phyloP scores from a whole-genome alignment of 2,113 vertebrate species.

The Sinocyclocheilus rhinocerous region DNA sequence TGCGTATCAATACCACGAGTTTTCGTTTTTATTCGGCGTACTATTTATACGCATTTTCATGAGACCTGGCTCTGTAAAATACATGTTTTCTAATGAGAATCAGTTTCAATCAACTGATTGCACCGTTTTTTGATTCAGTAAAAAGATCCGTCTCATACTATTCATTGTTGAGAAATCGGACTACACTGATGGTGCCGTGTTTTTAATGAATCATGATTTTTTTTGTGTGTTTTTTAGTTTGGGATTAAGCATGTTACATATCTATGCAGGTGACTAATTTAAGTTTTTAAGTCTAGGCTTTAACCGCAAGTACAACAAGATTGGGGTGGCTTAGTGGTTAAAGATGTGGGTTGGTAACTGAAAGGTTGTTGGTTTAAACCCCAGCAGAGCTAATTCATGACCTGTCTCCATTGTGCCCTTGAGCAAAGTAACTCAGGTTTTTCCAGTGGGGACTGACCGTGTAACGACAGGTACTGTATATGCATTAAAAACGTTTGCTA shows the following conservation, averaged over 20 bases:
- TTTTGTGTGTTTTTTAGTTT: neutral
- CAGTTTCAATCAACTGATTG: no score
- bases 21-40: no score
- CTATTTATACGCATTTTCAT: no score
- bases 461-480: neutral
- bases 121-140: neutral
- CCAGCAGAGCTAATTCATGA: neutral
- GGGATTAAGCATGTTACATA: neutral
- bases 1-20: no score
- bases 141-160: neutral
- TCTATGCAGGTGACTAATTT: neutral
- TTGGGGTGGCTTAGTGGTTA: neutral
- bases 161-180: neutral
- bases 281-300: neutral
- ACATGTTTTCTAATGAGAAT: neutral
- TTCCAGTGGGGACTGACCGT: neutral
- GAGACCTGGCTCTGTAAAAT: no score
- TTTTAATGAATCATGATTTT: neutral
- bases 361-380: conserved; percentile 11
- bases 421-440: neutral
- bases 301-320: neutral
- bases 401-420: neutral
- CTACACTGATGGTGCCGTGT: neutral
- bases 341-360: neutral
- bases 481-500: neutral